Evolutionary conservation across 2,888 invertebrate species (phyloP).

Genomic region (Platerodrilus igneus): DNA sequence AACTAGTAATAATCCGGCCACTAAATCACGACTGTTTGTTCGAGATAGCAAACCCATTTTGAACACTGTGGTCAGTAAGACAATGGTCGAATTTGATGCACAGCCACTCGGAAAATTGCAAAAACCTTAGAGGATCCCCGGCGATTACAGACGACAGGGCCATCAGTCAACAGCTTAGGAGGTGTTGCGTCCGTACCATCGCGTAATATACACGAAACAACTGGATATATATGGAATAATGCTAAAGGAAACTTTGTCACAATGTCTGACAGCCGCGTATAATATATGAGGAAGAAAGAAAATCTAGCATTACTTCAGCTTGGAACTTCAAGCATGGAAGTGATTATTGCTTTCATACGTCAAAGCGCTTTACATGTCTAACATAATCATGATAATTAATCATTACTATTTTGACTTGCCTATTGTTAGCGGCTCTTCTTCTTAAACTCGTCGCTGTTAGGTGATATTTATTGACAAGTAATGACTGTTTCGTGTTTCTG

Average conservation of each 20-base stretch:
- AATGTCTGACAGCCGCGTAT: slow-evolving; percentile 20
- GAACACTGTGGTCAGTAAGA: slow-evolving; percentile 35
- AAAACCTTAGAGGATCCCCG: slow-evolving; percentile 39
- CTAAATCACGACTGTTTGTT: no score
- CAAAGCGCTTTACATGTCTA: no score
- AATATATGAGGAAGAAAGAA: slow-evolving; percentile 18
- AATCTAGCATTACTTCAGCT: no score
- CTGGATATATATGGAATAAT: slow-evolving; percentile 35
- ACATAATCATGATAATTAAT: no score
- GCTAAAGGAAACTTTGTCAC: slow-evolving; percentile 33
- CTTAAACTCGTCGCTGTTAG: no score
- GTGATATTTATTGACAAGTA: no score
- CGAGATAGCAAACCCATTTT: slow-evolving; percentile 19
- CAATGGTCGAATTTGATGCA: slow-evolving; percentile 38
- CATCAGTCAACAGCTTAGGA: slow-evolving; percentile 43
- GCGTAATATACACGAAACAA: slow-evolving; percentile 34
- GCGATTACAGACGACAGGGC: slow-evolving; percentile 41
- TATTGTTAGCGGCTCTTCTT: no score
- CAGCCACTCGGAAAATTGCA: slow-evolving; percentile 44
- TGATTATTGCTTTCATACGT: no score
- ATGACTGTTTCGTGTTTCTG: no score
- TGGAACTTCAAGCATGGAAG: no score
- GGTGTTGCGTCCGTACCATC: slow-evolving; percentile 35
- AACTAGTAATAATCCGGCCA: no score
- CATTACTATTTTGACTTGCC: no score